Conservation (phyloP, 2,888 invertebrate genomes). For the Sisyra nigra region DNA sequence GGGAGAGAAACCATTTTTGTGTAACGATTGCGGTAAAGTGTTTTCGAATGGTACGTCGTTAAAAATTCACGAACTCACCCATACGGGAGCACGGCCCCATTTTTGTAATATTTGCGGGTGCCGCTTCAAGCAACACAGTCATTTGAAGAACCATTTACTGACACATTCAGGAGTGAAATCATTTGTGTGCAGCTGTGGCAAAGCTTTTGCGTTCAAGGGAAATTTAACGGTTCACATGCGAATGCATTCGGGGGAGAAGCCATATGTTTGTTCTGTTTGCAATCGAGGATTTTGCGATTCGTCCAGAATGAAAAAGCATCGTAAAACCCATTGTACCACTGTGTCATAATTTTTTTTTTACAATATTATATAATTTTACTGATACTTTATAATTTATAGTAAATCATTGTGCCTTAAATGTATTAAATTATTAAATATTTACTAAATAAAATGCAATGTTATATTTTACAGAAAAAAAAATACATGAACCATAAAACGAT, state of each 20-base stretch:
- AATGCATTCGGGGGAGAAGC: conserved; percentile 15
- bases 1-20: conserved; percentile 17
- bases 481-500: too few species aligned
- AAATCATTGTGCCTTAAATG: too few species aligned
- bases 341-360: too few species aligned
- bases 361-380: neutral
- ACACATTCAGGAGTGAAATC: conserved; percentile 13
- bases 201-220: conserved; percentile 12
- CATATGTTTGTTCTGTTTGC: conserved; percentile 13
- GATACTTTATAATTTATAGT: neutral
- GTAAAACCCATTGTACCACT: conserved; percentile 10
- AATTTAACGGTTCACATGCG: conserved; percentile 14
- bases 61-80: conserved; percentile 19
- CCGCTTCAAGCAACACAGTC: conserved; percentile 11
- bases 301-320: conserved; percentile 15
- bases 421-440: neutral
- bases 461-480: too few species aligned
- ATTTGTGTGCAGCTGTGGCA: conserved; percentile 11
- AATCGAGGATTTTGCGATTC: conserved; percentile 14
- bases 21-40: conserved; percentile 19
- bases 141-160: conserved; percentile 12
- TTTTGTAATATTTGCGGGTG: conserved; percentile 12
- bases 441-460: too few species aligned
- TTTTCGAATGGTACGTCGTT: conserved; percentile 20
- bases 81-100: conserved; percentile 20